Percentiles rank a stretch among this genome's conserved stretches.
These are phyloP conservation scores for Dolichopus griseipennis DNA, from an alignment of 2,888 invertebrate genomes.

Conservation along the genomic window DNA sequence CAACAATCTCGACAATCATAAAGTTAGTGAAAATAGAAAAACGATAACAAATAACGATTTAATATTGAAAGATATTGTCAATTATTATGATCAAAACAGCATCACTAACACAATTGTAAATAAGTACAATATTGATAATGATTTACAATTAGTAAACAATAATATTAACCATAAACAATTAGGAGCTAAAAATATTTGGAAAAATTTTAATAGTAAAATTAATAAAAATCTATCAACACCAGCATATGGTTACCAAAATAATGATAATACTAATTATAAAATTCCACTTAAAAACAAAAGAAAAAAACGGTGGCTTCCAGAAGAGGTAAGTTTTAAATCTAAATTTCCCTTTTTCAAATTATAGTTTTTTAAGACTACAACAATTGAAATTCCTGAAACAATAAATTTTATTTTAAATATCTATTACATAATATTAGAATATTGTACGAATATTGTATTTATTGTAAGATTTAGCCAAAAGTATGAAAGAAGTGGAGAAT, in stretches of 20 bases:
- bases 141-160: not conserved
- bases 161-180: no score
- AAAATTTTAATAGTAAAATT: slow-evolving; percentile 13
- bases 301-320: slow-evolving; percentile 59
- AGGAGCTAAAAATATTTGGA: not conserved
- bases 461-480: no score
- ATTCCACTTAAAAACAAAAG: slow-evolving; percentile 25
- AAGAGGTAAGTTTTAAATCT: slow-evolving; percentile 48
- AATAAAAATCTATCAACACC: slow-evolving; percentile 17
- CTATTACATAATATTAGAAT: no score
- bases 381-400: no score
- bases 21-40: not conserved
- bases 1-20: not conserved
- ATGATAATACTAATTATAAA: slow-evolving; percentile 34
- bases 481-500: no score
- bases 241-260: slow-evolving; percentile 26
- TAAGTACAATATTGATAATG: not conserved
- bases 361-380: no score
- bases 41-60: no score
- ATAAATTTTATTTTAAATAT: no score
- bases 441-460: no score
- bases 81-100: not conserved
- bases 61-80: not conserved
- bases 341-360: no score
- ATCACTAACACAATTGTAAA: not conserved